phyloP scores from a whole-genome alignment of 2,888 invertebrate genomes.

The Dysmachus trigonus region DNA sequence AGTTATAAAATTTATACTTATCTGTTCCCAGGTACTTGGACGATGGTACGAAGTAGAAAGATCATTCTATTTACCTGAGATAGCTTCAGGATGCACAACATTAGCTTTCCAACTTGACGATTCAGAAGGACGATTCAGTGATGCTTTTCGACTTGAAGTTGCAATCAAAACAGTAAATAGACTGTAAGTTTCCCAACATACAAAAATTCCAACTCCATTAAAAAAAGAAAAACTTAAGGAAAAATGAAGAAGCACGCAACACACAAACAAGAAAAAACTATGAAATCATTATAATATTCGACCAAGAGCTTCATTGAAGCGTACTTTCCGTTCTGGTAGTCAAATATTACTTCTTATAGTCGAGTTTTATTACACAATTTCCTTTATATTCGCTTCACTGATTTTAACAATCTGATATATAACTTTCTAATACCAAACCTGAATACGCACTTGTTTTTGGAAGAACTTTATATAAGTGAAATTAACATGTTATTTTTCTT shows the following conservation, averaged over 20 bases:
- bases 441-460: background rate
- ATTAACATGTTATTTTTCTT: background rate
- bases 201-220: background rate
- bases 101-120: slow-evolving; percentile 67
- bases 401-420: background rate
- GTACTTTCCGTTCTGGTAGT: background rate
- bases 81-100: slow-evolving; percentile 75
- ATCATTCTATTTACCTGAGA: slow-evolving; percentile 78
- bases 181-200: slow-evolving; percentile 67
- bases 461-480: background rate
- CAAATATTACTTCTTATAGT: background rate
- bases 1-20: background rate
- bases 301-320: background rate
- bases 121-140: slow-evolving; percentile 61
- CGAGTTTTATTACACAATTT: background rate
- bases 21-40: slow-evolving; percentile 67
- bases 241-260: background rate
- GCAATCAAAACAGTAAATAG: slow-evolving; percentile 72
- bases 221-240: background rate
- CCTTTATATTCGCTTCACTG: background rate
- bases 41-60: slow-evolving; percentile 81
- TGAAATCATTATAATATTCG: background rate
- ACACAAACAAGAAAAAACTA: background rate
- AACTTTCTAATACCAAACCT: background rate
- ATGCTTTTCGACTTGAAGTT: slow-evolving; percentile 70